Evolutionary conservation across 1,140 invertebrate species (phyloP).

Genomic region (Latrodectus geometricus): DNA sequence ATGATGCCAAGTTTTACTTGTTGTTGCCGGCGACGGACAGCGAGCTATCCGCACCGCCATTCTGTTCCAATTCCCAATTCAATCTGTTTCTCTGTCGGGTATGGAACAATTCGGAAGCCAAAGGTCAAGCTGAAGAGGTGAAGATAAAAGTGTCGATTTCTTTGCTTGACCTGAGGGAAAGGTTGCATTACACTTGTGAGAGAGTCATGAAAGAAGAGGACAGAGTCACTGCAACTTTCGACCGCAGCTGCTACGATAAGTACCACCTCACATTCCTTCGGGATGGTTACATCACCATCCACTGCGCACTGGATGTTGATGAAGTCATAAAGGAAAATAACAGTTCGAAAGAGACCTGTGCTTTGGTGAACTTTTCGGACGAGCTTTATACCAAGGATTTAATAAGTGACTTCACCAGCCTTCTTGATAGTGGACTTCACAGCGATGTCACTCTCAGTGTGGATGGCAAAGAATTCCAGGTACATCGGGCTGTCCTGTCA

Average conservation of each 20-base stretch:
- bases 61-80: background rate
- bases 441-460: constrained; percentile 43
- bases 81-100: constrained; percentile 13
- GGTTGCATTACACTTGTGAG: constrained; percentile 29
- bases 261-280: constrained; percentile 13
- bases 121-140: background rate
- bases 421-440: constrained; percentile 10
- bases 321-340: constrained; percentile 9
- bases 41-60: background rate
- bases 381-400: constrained; percentile 4
- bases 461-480: constrained; percentile 42
- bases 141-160: constrained; percentile 31
- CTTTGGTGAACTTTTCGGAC: too few species aligned
- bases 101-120: background rate
- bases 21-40: background rate
- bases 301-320: constrained; percentile 28
- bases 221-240: constrained; percentile 15
- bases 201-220: background rate
- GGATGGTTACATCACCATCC: background rate
- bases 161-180: constrained; percentile 3
- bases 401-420: background rate
- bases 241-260: background rate
- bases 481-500: constrained; percentile 64
- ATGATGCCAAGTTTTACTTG: constrained; percentile 17
- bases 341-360: too few species aligned